These are phyloP conservation scores for Pseudanteris insignis DNA, from an alignment of 2,888 invertebrate species.

Conservation along the genomic window DNA sequence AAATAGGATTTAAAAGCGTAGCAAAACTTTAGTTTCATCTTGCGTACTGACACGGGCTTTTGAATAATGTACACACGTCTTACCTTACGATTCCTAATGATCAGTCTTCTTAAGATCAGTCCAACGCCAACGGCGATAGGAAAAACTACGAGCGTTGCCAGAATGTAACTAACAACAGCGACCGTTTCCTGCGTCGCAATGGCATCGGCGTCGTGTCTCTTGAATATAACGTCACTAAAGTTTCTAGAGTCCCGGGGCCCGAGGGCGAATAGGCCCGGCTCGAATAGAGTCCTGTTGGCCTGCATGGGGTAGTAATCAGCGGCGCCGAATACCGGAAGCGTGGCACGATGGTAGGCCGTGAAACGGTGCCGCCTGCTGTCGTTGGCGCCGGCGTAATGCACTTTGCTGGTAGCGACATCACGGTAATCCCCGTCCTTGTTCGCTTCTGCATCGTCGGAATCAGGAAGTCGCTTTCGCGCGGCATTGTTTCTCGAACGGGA, in stretches of 20 bases:
- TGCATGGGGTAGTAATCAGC: conserved; percentile 53
- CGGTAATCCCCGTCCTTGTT: conserved; percentile 47
- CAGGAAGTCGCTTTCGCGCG: conserved; percentile 42
- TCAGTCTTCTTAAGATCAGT: conserved; percentile 65
- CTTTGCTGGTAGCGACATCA: conserved; percentile 24
- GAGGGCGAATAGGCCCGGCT: conserved; percentile 52
- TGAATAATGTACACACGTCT: too few species aligned
- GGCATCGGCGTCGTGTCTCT: conserved; percentile 60
- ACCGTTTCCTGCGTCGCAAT: conserved; percentile 63
- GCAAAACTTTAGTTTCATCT: too few species aligned
- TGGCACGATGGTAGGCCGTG: conserved; percentile 50
- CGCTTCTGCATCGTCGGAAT: conserved; percentile 18
- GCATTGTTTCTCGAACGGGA: conserved; percentile 33
- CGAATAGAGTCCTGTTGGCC: conserved; percentile 52
- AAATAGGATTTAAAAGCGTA: too few species aligned
- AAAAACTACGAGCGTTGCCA: conserved; percentile 66
- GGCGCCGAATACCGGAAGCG: conserved; percentile 52
- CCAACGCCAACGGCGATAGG: conserved; percentile 66
- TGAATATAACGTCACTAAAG: conserved; percentile 63
- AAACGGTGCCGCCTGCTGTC: conserved; percentile 50
- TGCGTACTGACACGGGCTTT: too few species aligned
- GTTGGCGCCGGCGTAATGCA: conserved; percentile 22
- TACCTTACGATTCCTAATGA: conserved; percentile 66
- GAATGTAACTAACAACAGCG: conserved; percentile 65
- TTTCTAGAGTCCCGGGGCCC: conserved; percentile 57